Conservation (phyloP, 2,113 vertebrate species). For the Thinocorus orbignyianus region DNA sequence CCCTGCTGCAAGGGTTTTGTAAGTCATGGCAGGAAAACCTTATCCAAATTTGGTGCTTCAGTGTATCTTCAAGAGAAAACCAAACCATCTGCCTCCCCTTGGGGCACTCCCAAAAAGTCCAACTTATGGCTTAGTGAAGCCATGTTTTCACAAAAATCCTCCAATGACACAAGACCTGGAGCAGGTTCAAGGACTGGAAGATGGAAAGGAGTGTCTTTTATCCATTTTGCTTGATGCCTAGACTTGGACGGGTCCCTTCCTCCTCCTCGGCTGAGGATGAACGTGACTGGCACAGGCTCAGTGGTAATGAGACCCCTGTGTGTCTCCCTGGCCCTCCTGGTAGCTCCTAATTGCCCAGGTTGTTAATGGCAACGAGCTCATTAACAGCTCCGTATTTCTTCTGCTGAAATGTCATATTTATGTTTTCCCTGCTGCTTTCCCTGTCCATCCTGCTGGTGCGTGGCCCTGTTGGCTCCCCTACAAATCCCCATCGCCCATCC, state of each 20-base stretch:
- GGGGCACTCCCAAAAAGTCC: not conserved
- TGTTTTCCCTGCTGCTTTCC: not conserved
- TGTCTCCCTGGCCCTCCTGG: not conserved
- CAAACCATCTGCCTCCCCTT: not conserved
- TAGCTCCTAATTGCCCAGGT: not conserved
- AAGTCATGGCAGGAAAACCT: not conserved
- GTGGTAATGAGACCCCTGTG: fast-evolving
- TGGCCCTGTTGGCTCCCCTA: not conserved
- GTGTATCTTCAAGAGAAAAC: fast-evolving
- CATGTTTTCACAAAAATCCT: not conserved
- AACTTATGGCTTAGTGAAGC: not conserved
- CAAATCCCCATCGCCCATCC: not conserved
- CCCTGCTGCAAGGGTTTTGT: fast-evolving
- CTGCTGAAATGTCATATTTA: not conserved
- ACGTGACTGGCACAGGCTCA: not conserved
- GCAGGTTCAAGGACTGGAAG: not conserved
- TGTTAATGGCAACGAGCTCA: not conserved
- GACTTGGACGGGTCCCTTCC: not conserved
- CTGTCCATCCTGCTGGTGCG: fast-evolving
- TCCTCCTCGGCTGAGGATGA: not conserved
- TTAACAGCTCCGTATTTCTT: not conserved
- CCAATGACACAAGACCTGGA: not conserved
- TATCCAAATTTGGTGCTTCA: not conserved
- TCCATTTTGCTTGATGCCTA: not conserved
- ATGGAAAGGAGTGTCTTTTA: not conserved